These are phyloP conservation scores for Rhinopomastus cyanomelas DNA, from an alignment of 2,113 vertebrate genomes.

Conservation along the genomic window DNA sequence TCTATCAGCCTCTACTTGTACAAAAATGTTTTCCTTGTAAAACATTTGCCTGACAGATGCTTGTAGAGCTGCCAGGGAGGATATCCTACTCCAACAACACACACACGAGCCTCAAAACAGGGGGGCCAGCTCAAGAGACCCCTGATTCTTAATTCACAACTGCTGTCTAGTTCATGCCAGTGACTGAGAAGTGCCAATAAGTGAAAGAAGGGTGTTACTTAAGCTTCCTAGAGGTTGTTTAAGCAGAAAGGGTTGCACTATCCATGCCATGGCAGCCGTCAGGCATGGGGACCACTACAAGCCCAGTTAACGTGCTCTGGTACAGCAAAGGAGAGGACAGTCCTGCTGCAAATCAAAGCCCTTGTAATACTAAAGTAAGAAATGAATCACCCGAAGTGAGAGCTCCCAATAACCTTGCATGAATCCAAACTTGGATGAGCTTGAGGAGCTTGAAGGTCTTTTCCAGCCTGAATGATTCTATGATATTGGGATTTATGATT, in stretches of 20 bases:
- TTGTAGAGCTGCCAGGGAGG: slow-evolving; percentile 64
- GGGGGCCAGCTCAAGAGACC: not conserved
- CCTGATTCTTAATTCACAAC: not conserved
- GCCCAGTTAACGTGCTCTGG: not conserved
- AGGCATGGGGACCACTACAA: fast-evolving
- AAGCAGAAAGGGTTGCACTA: not conserved
- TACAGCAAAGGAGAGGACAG: not conserved
- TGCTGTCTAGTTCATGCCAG: not conserved
- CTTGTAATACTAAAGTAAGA: not conserved
- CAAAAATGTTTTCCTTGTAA: slow-evolving; percentile 60
- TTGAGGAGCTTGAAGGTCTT: too few relatives aligned
- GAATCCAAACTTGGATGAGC: too few relatives aligned
- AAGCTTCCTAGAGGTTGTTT: not conserved
- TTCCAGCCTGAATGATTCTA: too few relatives aligned
- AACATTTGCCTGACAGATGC: slow-evolving; percentile 72
- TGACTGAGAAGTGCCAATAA: not conserved
- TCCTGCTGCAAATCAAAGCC: too few relatives aligned
- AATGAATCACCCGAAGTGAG: not conserved
- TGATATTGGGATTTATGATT: too few relatives aligned
- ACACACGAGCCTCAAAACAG: slow-evolving; percentile 7
- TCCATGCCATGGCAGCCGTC: fast-evolving
- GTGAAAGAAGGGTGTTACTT: not conserved
- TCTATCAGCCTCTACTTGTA: slow-evolving; percentile 55
- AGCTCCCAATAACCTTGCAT: too few relatives aligned
- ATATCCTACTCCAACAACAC: slow-evolving; percentile 49